Evolutionary conservation across 2,888 invertebrate species (phyloP).

Genomic region (Orgyia antiqua): DNA sequence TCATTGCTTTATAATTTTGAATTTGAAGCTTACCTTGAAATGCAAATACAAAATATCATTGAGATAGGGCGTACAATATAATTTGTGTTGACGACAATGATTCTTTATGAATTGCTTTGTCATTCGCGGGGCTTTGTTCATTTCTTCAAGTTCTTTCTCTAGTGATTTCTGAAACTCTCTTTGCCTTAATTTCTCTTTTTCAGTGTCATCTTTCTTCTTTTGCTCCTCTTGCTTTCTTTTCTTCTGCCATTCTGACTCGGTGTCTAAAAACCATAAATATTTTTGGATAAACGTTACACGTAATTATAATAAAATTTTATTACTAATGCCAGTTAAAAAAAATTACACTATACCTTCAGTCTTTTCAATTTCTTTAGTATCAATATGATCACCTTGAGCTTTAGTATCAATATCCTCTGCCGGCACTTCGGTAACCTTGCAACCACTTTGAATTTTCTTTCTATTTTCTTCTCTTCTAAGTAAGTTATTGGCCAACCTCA

Average conservation of each 20-base stretch:
- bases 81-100: slow-evolving; percentile 89
- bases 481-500: slow-evolving; percentile 56
- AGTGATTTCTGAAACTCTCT: slow-evolving; percentile 46
- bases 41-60: slow-evolving; percentile 97
- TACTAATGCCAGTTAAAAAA: neutral
- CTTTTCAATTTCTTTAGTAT: slow-evolving; percentile 11
- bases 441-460: slow-evolving; percentile 29
- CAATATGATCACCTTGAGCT: slow-evolving; percentile 50
- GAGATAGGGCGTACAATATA: slow-evolving; percentile 92
- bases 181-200: slow-evolving; percentile 41
- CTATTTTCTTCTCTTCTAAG: slow-evolving; percentile 48
- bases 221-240: slow-evolving; percentile 30
- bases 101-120: slow-evolving; percentile 88
- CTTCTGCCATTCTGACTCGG: slow-evolving; percentile 18
- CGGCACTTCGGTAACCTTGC: slow-evolving; percentile 27
- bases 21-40: slow-evolving; percentile 87
- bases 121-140: slow-evolving; percentile 76
- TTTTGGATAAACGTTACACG: no score
- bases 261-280: slow-evolving; percentile 10
- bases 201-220: slow-evolving; percentile 37
- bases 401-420: slow-evolving; percentile 33
- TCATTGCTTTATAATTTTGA: no score
- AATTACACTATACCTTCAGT: slow-evolving; percentile 1
- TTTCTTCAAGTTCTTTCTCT: slow-evolving; percentile 57
- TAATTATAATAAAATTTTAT: no score